phyloP scores from a whole-genome alignment of 92 coral and sea anemone species.

The Epizoanthus fatuus region DNA sequence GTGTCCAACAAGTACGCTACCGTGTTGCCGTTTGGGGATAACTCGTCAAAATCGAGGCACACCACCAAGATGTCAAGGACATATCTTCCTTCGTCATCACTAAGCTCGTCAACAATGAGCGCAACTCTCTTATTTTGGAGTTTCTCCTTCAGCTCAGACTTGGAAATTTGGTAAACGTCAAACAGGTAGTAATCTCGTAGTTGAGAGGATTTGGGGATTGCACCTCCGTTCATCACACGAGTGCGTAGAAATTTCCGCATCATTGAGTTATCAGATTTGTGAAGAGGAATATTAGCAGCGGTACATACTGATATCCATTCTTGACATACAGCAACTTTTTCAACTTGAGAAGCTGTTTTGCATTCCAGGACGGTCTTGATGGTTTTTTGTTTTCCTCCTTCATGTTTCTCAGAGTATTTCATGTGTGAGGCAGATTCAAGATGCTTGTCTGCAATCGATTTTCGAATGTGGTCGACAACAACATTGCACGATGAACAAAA shows the following conservation, averaged over 20 bases:
- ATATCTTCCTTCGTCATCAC: conserved; percentile 68
- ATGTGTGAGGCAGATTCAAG: conserved; percentile 21
- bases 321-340: conserved; percentile 64
- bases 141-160: conserved; percentile 36
- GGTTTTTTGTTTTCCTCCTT: not conserved
- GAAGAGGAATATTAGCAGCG: conserved; percentile 68
- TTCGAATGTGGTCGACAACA: not conserved
- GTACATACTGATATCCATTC: conserved; percentile 65
- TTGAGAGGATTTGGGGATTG: conserved; percentile 60
- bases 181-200: conserved; percentile 65
- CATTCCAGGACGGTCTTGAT: conserved; percentile 34
- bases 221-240: conserved; percentile 68
- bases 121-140: conserved; percentile 54
- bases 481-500: no score
- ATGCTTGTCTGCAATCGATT: conserved; percentile 7
- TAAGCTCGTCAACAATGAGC: conserved; percentile 60
- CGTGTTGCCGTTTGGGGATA: conserved; percentile 32
- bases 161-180: conserved; percentile 53
- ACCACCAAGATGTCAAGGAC: conserved; percentile 55
- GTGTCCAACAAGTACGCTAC: conserved; percentile 49
- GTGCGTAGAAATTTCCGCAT: conserved; percentile 55
- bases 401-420: not conserved
- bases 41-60: conserved; percentile 39
- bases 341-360: conserved; percentile 41
- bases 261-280: conserved; percentile 60